Base-by-base conservation (phyloP, 2,113 vertebrate genomes). In the Spilogale gracilis region DNA sequence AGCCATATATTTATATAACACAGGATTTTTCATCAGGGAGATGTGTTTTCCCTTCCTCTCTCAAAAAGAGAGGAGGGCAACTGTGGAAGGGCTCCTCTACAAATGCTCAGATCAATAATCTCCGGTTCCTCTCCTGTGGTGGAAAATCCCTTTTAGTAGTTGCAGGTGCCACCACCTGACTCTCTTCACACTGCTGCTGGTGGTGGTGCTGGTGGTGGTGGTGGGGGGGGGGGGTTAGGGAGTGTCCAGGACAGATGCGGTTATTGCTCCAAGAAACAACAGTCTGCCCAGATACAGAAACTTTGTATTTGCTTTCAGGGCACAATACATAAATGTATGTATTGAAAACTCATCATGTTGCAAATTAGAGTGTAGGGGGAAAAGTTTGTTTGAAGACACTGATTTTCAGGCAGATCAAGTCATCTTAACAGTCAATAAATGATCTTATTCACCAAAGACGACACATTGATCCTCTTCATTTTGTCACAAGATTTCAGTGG, bases 331-430 rank as follows among this genome's bases (percentile, higher is more conserved):
- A 61, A 71, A 63, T 63, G 43, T 2, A 89, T 6, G 23, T 78
- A 60, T 63, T 85, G 48, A 69, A 83, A 91, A 38, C 8, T n/a
- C 89, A n/a, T 12, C 18, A 21, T 67, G 16, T 7, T 94, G 30
- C 58, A 91, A 65, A 54, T 92, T 38, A 81, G 8, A 48, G 32
- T 32, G 92, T 89, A 43, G 23, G 38, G 32, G 11, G 0, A 60
- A 74, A 56, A 67, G 50, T 91, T 48, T 61, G 1, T 93, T 78
- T 63, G 48, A 93, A 94, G 54, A 82, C 0, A 96, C 9, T 91
- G 82, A 88, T 61, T 96, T 85, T 76, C 23, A 92, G 12, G 25
- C 50, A 88, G 73, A 89, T 94, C 78, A 96, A 97, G 88, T 58
- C 67, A 95, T 23, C 63, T 92, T 61, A 91, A 13, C 17, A 91